Conservation (phyloP, 2,888 invertebrate species). For the Cantharis rufa region DNA sequence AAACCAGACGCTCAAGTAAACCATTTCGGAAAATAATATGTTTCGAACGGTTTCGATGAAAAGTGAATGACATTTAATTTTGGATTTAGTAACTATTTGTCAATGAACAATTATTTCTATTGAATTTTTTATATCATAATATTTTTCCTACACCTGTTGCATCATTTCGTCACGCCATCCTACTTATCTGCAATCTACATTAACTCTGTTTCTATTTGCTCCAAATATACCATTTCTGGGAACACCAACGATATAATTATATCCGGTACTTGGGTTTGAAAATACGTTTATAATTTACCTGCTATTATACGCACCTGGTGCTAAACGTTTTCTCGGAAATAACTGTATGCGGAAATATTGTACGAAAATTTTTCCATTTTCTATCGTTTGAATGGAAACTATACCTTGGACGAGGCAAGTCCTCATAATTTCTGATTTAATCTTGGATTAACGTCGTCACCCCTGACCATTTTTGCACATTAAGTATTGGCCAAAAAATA, state of each 20-base stretch:
- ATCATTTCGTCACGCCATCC: constrained; percentile 3
- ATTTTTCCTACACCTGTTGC: constrained; percentile 19
- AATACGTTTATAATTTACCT: constrained; percentile 30
- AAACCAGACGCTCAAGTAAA: not conserved
- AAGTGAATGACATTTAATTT: not conserved
- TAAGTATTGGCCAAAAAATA: not conserved
- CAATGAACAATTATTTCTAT: not conserved
- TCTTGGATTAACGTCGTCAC: not conserved
- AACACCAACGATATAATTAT: constrained; percentile 28
- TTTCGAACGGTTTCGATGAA: not conserved
- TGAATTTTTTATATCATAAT: not conserved
- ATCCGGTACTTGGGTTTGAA: constrained; percentile 31
- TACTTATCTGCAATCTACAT: constrained; percentile 12
- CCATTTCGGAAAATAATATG: not conserved
- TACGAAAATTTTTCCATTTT: not conserved
- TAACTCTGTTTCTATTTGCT: constrained; percentile 20
- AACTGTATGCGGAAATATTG: constrained; percentile 14
- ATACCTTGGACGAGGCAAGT: not conserved
- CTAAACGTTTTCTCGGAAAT: constrained; percentile 22
- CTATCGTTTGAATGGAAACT: not conserved
- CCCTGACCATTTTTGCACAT: not conserved
- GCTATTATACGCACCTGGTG: constrained; percentile 27
- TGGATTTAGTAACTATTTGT: not conserved
- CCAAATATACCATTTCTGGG: constrained; percentile 28
- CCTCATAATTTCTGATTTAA: not conserved